Conservation (phyloP, 2,888 invertebrate species). For the Leptothorax acervorum region DNA sequence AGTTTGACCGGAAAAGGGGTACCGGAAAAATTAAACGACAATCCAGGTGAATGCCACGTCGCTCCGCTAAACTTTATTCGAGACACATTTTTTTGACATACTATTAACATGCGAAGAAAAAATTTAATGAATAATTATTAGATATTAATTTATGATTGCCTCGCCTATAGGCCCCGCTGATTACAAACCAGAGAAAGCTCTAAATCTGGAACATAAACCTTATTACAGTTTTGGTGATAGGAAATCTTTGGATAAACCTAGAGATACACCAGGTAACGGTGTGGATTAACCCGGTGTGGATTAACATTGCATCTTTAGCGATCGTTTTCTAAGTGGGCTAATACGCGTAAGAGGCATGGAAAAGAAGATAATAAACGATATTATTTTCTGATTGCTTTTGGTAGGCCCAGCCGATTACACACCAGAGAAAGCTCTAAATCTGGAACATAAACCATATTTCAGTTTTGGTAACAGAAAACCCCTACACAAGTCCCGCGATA, state of each 20-base stretch:
- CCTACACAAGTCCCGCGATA: conserved; percentile 88
- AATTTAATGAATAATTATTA: not conserved
- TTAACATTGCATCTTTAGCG: conserved; percentile 16
- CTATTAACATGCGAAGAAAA: not conserved
- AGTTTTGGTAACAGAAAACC: conserved; percentile 91
- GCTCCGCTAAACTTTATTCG: no score
- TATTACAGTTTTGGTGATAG: conserved; percentile 92
- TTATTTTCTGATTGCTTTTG: conserved; percentile 68
- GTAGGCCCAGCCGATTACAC: conserved; percentile 79
- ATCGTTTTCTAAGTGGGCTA: not conserved
- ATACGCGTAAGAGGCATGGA: not conserved
- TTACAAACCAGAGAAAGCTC: conserved; percentile 80
- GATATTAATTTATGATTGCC: conserved; percentile 70
- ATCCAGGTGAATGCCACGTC: no score
- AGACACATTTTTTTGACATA: no score
- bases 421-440: conserved; percentile 80
- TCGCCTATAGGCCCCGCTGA: conserved; percentile 78
- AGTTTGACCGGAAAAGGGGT: conserved; percentile 74
- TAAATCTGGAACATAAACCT: conserved; percentile 87
- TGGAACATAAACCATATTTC: conserved; percentile 89
- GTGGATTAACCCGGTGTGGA: conserved; percentile 67
- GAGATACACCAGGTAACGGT: conserved; percentile 88
- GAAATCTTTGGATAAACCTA: conserved; percentile 88
- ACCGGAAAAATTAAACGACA: no score
- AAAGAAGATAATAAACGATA: conserved; percentile 28